A percentile compares a stretch with the other conserved stretches of the same genome.
These are phyloP conservation scores for Choristoneura rosaceana DNA, from an alignment of 2,888 invertebrate species.

Conservation along the genomic window DNA sequence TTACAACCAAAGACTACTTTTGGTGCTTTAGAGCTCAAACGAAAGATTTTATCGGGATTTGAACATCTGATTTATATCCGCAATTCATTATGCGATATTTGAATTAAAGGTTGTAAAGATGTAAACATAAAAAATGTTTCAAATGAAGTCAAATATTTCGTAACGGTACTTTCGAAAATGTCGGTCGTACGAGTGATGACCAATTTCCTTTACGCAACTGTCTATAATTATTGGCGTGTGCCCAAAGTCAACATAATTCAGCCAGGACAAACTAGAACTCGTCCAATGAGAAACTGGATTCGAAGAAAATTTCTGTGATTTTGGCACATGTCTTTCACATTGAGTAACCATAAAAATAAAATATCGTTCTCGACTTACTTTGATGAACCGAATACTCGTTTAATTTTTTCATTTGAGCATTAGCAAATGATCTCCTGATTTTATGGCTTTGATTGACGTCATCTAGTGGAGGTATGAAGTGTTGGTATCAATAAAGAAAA, in stretches of 20 bases:
- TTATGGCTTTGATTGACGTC: slow-evolving; percentile 12
- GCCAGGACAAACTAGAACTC: slow-evolving; percentile 42
- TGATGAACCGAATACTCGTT: slow-evolving; percentile 19
- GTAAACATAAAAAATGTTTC: slow-evolving; percentile 1
- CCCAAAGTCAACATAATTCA: slow-evolving; percentile 52
- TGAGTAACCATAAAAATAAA: slow-evolving; percentile 45
- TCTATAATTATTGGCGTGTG: slow-evolving; percentile 50
- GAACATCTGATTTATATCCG: slow-evolving; percentile 1
- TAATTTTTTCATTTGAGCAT: background rate
- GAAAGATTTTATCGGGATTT: background rate
- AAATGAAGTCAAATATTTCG: slow-evolving; percentile 20
- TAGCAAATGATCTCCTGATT: background rate
- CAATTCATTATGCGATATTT: slow-evolving; percentile 2
- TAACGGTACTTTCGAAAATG: slow-evolving; percentile 26
- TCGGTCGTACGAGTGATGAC: slow-evolving; percentile 25
- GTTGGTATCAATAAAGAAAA: background rate
- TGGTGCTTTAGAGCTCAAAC: slow-evolving; percentile 1
- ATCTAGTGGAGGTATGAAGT: background rate
- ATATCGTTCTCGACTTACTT: slow-evolving; percentile 39
- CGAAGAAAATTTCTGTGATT: slow-evolving; percentile 42
- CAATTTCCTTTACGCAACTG: slow-evolving; percentile 41
- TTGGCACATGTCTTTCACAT: slow-evolving; percentile 46
- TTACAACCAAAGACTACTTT: background rate
- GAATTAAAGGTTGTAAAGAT: slow-evolving; percentile 11
- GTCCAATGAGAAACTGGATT: slow-evolving; percentile 45